Evolutionary conservation across 2,888 invertebrate species (phyloP).

Genomic region (Drosophila histrio): DNA sequence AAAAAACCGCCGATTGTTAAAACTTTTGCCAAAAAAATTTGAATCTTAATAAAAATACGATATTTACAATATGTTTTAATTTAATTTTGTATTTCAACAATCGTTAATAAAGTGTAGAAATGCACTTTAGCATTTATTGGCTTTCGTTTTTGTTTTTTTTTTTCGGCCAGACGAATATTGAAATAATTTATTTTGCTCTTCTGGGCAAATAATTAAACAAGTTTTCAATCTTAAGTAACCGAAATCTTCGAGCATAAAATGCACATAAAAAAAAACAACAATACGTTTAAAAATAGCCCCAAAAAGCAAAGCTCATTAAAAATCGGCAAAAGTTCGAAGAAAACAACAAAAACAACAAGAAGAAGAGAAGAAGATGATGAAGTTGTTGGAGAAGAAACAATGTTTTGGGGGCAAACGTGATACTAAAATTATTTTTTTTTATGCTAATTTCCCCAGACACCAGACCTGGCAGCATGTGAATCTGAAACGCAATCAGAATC

Average conservation of each 20-base stretch:
- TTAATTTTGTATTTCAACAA: too few relatives aligned
- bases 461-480: conserved; percentile 52
- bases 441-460: conserved; percentile 49
- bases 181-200: conserved; percentile 4
- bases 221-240: conserved; percentile 20
- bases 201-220: conserved; percentile 18
- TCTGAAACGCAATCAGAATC: conserved; percentile 39
- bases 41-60: background rate
- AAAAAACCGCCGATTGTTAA: background rate
- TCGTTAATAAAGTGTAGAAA: background rate
- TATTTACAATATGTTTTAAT: conserved; percentile 2
- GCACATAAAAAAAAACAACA: conserved; percentile 11
- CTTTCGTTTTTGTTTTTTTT: conserved; percentile 43
- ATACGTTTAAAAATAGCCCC: conserved; percentile 44
- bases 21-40: background rate
- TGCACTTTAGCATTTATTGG: conserved; percentile 57
- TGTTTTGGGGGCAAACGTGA: conserved; percentile 70
- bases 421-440: conserved; percentile 54
- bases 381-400: conserved; percentile 21
- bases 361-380: background rate
- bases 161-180: conserved; percentile 11
- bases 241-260: conserved; percentile 46
- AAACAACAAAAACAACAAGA: conserved; percentile 16
- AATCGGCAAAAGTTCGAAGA: conserved; percentile 18
- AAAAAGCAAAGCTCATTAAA: conserved; percentile 34